Conservation (phyloP, 2,113 vertebrate species). For the Takifugu flavidus region DNA sequence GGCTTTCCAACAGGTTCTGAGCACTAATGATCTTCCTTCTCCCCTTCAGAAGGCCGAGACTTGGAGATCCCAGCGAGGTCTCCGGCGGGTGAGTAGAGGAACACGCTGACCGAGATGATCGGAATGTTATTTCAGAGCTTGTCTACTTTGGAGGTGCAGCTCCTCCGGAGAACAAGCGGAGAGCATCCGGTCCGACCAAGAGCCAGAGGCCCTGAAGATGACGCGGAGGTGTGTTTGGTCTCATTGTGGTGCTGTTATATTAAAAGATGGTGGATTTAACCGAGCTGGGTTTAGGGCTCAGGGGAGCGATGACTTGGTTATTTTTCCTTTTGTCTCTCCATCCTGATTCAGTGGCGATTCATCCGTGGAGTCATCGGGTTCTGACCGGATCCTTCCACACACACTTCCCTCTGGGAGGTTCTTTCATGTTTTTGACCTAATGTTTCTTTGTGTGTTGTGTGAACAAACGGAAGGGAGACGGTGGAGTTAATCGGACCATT, state of each 20-base stretch:
- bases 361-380: constrained; percentile 50
- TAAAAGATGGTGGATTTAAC: neutral
- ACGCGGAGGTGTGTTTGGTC: constrained; percentile 11
- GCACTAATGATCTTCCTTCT: constrained; percentile 5
- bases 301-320: neutral
- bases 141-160: constrained; percentile 2
- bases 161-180: constrained; percentile 1
- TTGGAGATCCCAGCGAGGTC: constrained; percentile 32
- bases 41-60: constrained; percentile 50
- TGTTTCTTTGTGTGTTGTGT: neutral
- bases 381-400: constrained; percentile 24
- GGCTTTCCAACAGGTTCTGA: neutral
- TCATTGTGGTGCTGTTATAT: neutral
- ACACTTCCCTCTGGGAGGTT: constrained; percentile 30
- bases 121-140: neutral
- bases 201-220: constrained; percentile 4
- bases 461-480: constrained; percentile 10
- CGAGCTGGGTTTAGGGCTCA: neutral
- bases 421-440: constrained; percentile 1
- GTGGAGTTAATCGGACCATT: neutral
- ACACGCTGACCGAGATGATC: neutral
- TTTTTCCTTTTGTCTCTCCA: constrained; percentile 26
- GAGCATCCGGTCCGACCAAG: constrained; percentile 11
- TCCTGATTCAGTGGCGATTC: constrained; percentile 37
- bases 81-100: constrained; percentile 22